Evolutionary conservation across 1,140 invertebrate genomes (phyloP).

Genomic region (Bactericera cockerelli): DNA sequence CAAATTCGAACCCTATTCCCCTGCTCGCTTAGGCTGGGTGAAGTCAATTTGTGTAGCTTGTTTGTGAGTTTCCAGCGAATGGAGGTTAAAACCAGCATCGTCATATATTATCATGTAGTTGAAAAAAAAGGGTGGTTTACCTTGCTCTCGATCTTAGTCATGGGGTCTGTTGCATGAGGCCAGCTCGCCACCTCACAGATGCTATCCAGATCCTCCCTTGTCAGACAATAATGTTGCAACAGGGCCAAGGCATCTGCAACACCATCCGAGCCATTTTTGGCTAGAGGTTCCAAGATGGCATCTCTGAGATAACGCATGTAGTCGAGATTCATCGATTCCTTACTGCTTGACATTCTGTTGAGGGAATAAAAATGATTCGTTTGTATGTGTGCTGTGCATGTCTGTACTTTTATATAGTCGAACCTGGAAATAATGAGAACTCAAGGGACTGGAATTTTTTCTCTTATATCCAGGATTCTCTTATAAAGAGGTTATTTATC

Average conservation of each 20-base stretch:
- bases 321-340: constrained; percentile 62
- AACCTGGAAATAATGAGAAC: not conserved
- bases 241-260: constrained; percentile 53
- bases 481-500: too few species aligned
- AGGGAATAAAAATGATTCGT: constrained; percentile 4
- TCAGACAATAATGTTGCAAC: constrained; percentile 68
- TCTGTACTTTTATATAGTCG: too few species aligned
- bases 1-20: too few species aligned
- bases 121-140: too few species aligned
- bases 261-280: constrained; percentile 48
- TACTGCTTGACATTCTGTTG: constrained; percentile 54
- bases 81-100: too few species aligned
- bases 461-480: too few species aligned
- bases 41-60: too few species aligned
- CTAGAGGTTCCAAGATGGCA: constrained; percentile 55
- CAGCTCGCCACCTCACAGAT: constrained; percentile 70
- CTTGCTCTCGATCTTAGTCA: constrained; percentile 60
- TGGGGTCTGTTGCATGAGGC: constrained; percentile 58
- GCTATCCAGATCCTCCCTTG: constrained; percentile 81
- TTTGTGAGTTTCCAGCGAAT: too few species aligned
- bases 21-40: too few species aligned
- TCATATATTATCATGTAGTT: too few species aligned
- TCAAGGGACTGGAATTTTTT: too few species aligned
- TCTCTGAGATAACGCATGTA: constrained; percentile 59
- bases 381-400: too few species aligned